Base-by-base conservation (phyloP, 2,113 vertebrate species). In the Nicator chloris region DNA sequence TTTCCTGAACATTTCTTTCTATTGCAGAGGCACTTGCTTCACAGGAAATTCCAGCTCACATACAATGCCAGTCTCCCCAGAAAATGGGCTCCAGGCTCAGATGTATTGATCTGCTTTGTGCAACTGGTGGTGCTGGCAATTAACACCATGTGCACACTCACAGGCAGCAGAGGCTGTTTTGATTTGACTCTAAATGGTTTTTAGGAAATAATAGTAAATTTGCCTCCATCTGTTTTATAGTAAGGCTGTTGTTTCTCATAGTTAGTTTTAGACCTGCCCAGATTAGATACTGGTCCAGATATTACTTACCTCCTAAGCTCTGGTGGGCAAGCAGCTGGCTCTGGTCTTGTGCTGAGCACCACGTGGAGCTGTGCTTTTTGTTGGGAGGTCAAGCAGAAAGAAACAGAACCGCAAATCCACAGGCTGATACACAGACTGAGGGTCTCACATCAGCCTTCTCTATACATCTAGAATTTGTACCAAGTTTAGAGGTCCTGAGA, bases 1-100 rank as follows among this genome's bases (percentile, higher is more conserved):
- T 95, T 98, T 98, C 97, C 97, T 96, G 97, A 85, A 89, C 89
- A 83, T 96, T 97, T 96, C 81, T 84, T 97, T 96, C 88, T 89
- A 76, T 72, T 93, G 92, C 86, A 87, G 88, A 82, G 80, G 90
- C 76, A 86, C 83, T 95, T 92, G 51, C 77, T 95, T 96, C 90
- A 81, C 88, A 94, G 97, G 96, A 97, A 95, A 96, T 96, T 97
- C 92, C 94, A 95, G 69, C 82, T 93, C 47, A 33, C n/a, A 51
- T 35, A 96, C 97, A 97, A 97, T 95, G 90, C 94, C 90, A 80
- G 85, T 70, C 66, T 86, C 39, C 61, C 49, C 82, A 82, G 81
- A 92, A 97, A 83, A 88, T 0, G 37, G 85, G 37, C 87, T 86
- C 63, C 68, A 85, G 76, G 68, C 40, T 92, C 72, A 78, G 71